phyloP scores from a whole-genome alignment of 2,888 invertebrate species.

The Brachynemurus nebulosus region DNA sequence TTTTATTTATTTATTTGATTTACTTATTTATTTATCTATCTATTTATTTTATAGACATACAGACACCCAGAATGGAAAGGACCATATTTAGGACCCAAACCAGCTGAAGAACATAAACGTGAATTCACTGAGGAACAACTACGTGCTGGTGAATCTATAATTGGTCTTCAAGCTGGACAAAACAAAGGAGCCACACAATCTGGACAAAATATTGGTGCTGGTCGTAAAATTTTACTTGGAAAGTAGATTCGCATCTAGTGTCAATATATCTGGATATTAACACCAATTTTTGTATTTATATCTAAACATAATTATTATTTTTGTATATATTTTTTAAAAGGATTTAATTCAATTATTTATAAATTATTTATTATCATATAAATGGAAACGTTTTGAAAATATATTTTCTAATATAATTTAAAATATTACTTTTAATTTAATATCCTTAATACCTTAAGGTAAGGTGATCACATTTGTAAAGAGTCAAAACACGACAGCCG shows the following conservation, averaged over 20 bases:
- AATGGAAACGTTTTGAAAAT: too few relatives aligned
- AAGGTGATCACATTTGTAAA: too few relatives aligned
- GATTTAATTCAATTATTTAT: too few relatives aligned
- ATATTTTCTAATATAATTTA: too few relatives aligned
- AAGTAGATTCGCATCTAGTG: too few relatives aligned
- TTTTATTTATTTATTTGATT: too few relatives aligned
- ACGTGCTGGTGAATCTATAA: conserved; percentile 74
- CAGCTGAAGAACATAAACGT: conserved; percentile 85
- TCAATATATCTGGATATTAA: not conserved
- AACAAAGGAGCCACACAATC: conserved; percentile 94
- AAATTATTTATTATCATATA: too few relatives aligned
- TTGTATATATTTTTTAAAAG: too few relatives aligned
- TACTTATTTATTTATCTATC: not conserved
- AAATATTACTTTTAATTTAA: too few relatives aligned
- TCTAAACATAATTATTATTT: too few relatives aligned
- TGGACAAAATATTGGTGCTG: conserved; percentile 79
- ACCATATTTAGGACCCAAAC: conserved; percentile 87
- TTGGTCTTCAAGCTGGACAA: conserved; percentile 89
- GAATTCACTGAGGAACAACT: conserved; percentile 88
- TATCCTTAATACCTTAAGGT: too few relatives aligned
- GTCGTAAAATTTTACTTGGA: conserved; percentile 80
- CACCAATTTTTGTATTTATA: not conserved
- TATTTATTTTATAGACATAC: conserved; percentile 48
- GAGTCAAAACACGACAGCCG: too few relatives aligned
- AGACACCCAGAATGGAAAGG: conserved; percentile 73